These are phyloP conservation scores for Apodemia duryi DNA, from an alignment of 2,888 invertebrate genomes.

Conservation along the genomic window DNA sequence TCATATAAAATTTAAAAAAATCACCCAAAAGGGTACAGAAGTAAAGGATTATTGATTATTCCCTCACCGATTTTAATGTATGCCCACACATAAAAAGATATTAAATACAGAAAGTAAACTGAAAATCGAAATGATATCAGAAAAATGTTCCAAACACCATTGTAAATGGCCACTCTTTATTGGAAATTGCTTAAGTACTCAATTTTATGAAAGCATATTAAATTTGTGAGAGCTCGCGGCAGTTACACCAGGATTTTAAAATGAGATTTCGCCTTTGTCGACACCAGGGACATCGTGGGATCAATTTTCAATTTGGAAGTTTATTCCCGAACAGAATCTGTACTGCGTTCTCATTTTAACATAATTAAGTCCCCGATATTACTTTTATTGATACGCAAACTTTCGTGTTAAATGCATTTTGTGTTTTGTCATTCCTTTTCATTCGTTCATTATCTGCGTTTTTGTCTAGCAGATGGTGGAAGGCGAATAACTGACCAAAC, in stretches of 20 bases:
- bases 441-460: too few species aligned
- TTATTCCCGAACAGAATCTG: constrained; percentile 8
- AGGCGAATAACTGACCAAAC: too few species aligned
- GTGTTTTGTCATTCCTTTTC: neutral
- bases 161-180: constrained; percentile 9
- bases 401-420: constrained; percentile 1
- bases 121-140: neutral
- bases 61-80: too few species aligned
- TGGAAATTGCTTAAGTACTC: constrained; percentile 11
- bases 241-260: constrained; percentile 21
- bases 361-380: constrained; percentile 6
- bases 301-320: constrained; percentile 30
- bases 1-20: too few species aligned
- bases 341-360: constrained; percentile 13
- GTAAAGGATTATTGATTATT: too few species aligned
- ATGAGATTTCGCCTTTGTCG: constrained; percentile 22
- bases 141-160: constrained; percentile 8
- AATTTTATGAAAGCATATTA: constrained; percentile 21
- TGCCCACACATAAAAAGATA: too few species aligned
- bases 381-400: constrained; percentile 9
- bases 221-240: constrained; percentile 12
- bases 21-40: too few species aligned
- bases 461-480: too few species aligned
- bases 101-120: neutral
- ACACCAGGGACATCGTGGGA: constrained; percentile 21